phyloP scores from a whole-genome alignment of 2,888 invertebrate species.

The Leptopterna dolabrata region DNA sequence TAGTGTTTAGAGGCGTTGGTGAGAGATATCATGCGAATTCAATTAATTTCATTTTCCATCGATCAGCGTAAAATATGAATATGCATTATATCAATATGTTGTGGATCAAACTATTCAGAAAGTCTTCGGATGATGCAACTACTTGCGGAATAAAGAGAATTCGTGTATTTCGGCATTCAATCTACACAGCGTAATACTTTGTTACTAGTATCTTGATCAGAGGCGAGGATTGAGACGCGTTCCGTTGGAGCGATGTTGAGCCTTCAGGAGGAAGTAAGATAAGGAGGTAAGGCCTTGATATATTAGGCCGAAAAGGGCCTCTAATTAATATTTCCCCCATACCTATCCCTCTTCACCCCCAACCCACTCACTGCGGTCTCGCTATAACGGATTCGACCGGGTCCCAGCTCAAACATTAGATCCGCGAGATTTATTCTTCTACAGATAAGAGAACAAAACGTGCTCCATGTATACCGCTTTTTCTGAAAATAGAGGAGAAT shows the following conservation, averaged over 20 bases:
- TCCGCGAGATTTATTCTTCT: neutral
- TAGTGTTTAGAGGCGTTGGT: too few species aligned
- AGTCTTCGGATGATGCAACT: too few species aligned
- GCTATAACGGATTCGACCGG: neutral
- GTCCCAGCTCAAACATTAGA: constrained; percentile 23
- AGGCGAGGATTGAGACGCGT: neutral
- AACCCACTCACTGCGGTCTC: neutral
- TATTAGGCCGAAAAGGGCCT: constrained; percentile 28
- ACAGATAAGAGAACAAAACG: constrained; percentile 36
- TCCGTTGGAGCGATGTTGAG: neutral
- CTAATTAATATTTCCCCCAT: constrained; percentile 22
- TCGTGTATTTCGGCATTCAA: too few species aligned
- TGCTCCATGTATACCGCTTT: neutral
- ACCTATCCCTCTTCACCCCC: neutral
- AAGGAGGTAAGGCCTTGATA: neutral
- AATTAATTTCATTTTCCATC: too few species aligned
- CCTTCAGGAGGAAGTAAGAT: neutral
- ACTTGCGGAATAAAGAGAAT: too few species aligned
- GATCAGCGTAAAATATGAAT: too few species aligned
- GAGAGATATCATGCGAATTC: too few species aligned
- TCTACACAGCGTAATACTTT: too few species aligned
- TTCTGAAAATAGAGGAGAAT: neutral
- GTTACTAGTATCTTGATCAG: neutral
- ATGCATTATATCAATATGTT: too few species aligned
- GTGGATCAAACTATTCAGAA: too few species aligned